These are phyloP conservation scores for Drosophila lutescens DNA, from an alignment of 2,888 invertebrate species.

Conservation along the genomic window DNA sequence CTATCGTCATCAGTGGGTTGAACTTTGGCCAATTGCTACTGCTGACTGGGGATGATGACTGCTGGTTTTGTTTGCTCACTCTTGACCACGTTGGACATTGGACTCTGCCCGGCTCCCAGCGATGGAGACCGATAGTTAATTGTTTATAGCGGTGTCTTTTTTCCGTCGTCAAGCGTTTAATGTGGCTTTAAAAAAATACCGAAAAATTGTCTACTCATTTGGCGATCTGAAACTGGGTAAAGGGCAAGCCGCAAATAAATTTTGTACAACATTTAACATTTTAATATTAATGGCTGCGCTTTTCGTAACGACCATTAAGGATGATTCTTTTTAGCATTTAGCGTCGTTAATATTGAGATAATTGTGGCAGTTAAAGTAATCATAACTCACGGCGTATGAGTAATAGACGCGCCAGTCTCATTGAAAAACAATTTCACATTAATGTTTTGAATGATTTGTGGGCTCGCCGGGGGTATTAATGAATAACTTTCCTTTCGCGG, in stretches of 20 bases:
- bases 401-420: conserved; percentile 13
- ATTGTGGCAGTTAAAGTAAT: conserved; percentile 17
- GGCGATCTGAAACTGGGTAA: conserved; percentile 58
- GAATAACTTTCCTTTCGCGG: conserved; percentile 24
- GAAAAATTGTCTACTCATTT: conserved; percentile 38
- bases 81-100: conserved; percentile 49
- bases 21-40: conserved; percentile 30
- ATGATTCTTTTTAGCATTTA: conserved; percentile 7
- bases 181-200: conserved; percentile 14
- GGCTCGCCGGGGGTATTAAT: conserved; percentile 20
- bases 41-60: conserved; percentile 36
- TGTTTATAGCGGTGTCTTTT: conserved; percentile 24
- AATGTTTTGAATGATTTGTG: conserved; percentile 17
- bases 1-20: conserved; percentile 24
- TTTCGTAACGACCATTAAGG: conserved; percentile 6
- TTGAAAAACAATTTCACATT: conserved; percentile 27
- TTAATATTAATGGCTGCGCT: conserved; percentile 29
- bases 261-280: conserved; percentile 20
- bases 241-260: conserved; percentile 56
- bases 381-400: conserved; percentile 26
- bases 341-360: conserved; percentile 10
- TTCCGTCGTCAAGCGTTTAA: conserved; percentile 8
- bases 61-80: conserved; percentile 14
- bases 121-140: conserved; percentile 35
- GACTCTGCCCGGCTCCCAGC: conserved; percentile 46